A percentile compares a stretch with the other conserved stretches of the same genome.
These are phyloP conservation scores for Dermochelys coriacea DNA, from an alignment of 2,797 vertebrate species.

Conservation along the genomic window DNA sequence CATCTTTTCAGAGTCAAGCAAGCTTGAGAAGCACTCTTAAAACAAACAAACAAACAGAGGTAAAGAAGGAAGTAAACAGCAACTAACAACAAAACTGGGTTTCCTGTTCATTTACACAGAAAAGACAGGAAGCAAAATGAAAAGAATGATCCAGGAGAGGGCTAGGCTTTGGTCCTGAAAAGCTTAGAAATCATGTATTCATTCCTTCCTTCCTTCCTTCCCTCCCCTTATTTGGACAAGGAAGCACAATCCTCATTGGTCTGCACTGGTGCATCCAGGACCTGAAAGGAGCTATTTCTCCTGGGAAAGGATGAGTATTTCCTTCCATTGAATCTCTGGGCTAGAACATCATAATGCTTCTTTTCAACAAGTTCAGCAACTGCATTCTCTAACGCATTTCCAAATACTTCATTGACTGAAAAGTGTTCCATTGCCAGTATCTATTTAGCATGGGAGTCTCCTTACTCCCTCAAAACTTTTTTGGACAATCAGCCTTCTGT, in stretches of 20 bases:
- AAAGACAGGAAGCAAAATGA: too few relatives aligned
- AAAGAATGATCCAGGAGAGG: not conserved
- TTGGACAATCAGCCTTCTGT: not conserved
- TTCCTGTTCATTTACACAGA: too few relatives aligned
- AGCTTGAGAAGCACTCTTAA: fast-evolving
- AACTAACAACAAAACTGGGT: too few relatives aligned
- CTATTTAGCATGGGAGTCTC: not conserved
- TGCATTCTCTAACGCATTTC: not conserved
- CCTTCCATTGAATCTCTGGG: not conserved
- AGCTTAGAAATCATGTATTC: fast-evolving
- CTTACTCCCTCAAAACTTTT: not conserved
- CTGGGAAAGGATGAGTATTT: not conserved
- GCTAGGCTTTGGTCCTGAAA: not conserved
- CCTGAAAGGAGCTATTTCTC: not conserved
- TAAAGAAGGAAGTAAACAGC: too few relatives aligned
- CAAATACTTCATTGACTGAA: not conserved
- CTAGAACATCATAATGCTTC: not conserved
- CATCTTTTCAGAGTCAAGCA: too few relatives aligned
- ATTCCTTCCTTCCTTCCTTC: not conserved
- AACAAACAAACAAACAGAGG: not conserved
- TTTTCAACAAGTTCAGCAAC: not conserved
- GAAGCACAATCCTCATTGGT: not conserved
- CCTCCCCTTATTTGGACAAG: not conserved
- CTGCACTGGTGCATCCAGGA: not conserved
- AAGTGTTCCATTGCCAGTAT: not conserved